Conservation (phyloP, 2,113 vertebrate species). For the Paramormyrops kingsleyae region DNA sequence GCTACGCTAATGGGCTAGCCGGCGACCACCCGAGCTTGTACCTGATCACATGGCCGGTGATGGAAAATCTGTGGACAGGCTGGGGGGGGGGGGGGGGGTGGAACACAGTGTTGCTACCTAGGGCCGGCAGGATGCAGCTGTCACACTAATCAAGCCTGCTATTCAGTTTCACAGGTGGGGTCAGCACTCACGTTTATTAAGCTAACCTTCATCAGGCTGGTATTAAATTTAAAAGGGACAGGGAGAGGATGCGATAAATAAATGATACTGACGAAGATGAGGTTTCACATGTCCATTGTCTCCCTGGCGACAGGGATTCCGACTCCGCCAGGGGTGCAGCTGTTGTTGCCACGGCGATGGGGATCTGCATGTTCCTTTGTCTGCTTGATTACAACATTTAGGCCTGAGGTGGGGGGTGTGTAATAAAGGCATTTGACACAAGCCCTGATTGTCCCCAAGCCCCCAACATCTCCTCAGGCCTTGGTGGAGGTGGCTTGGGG, state of each 20-base stretch:
- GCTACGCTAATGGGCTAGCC: neutral
- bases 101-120: constrained; percentile 21
- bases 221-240: constrained; percentile 18
- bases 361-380: constrained; percentile 65
- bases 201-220: constrained; percentile 47
- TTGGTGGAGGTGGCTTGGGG: neutral
- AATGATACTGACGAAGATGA: constrained; percentile 59
- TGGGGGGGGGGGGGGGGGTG: neutral
- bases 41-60: neutral
- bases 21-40: neutral
- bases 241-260: constrained; percentile 68
- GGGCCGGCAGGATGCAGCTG: neutral
- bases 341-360: constrained; percentile 72
- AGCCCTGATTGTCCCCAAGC: constrained; percentile 22
- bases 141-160: constrained; percentile 8
- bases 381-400: constrained; percentile 52
- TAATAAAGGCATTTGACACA: constrained; percentile 48
- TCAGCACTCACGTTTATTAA: constrained; percentile 40
- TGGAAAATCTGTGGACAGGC: neutral
- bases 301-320: constrained; percentile 39
- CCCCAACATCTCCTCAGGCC: neutral
- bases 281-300: constrained; percentile 54
- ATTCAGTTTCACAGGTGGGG: neutral
- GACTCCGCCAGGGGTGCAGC: constrained; percentile 57
- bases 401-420: constrained; percentile 30